A percentile compares a stretch with the other conserved stretches of the same genome.
Conservation (phyloP, 2,113 vertebrate genomes). For the Scatophagus argus region DNA sequence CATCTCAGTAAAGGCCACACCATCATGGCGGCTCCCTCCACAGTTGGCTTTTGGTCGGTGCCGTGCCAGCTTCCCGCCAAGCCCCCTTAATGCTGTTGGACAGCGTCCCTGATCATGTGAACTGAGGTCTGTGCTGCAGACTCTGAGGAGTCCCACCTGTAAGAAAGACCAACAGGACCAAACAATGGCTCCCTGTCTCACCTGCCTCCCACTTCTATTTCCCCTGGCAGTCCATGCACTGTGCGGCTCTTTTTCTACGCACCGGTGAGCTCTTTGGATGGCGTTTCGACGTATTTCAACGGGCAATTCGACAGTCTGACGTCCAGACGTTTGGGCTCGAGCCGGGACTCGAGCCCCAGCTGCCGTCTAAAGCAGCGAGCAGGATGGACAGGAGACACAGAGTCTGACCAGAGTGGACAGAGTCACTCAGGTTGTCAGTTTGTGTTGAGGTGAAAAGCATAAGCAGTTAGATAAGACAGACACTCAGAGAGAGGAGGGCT, state of each 20-base stretch:
- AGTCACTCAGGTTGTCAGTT: slow-evolving; percentile 27
- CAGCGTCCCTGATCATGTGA: slow-evolving; percentile 49
- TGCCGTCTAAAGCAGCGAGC: background rate
- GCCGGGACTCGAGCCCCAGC: background rate
- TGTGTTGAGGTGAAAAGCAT: slow-evolving; percentile 10
- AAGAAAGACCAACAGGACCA: slow-evolving; percentile 11
- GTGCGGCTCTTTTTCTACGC: slow-evolving; percentile 16
- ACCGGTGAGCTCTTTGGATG: slow-evolving; percentile 16
- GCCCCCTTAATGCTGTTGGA: slow-evolving; percentile 54
- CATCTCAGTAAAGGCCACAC: background rate
- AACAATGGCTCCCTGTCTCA: slow-evolving; percentile 60
- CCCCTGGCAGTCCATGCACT: slow-evolving; percentile 17
- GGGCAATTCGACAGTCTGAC: slow-evolving; percentile 8
- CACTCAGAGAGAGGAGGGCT: background rate
- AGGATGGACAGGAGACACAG: background rate
- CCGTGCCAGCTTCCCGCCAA: slow-evolving; percentile 15
- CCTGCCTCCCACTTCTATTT: slow-evolving; percentile 36
- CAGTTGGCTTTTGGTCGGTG: background rate
- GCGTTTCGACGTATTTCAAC: slow-evolving; percentile 3
- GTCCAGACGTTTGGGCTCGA: background rate
- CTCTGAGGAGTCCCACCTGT: slow-evolving; percentile 62
- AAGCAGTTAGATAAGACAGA: slow-evolving; percentile 34
- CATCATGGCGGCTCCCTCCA: slow-evolving; percentile 19
- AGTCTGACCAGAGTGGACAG: background rate
- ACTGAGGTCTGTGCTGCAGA: slow-evolving; percentile 46